Evolutionary conservation across 1,140 invertebrate genomes (phyloP), one percentile per base, ranked within the genome.

Genomic region (Lordiphosa mommai): DNA sequence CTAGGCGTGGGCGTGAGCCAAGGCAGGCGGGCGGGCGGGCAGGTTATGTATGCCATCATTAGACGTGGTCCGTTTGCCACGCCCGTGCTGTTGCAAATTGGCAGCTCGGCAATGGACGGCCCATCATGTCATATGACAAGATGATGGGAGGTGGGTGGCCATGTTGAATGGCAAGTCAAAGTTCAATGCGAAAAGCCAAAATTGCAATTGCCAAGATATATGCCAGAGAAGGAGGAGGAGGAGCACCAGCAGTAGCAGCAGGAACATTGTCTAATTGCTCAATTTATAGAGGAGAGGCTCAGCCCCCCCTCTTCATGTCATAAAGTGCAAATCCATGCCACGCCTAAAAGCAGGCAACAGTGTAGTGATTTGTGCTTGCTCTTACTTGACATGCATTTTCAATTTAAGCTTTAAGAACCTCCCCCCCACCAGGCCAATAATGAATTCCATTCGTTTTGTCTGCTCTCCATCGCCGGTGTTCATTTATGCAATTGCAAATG

Each of bases 1-100:
- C 48, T 40, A 52, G 52, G 43, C 36, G 53, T 53, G 33, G 47
- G 33, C 47, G 36, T 37, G 41, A 38, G 67, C 37, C 53, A 37
- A 37, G 60, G 47, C 29, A 37, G 49, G 48, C 17, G 33, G 38
- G 13, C 49, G 58, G 50, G 37, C 37, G 36, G 61, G 47, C 74
- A 69, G 68, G 76, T 77, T 84, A 84, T 82, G 67, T 82, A 84
- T 84, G 71, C 77, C 71, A 76, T 82, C 76, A 82, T 82, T 82
- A 82, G 76, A 84, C 71, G 61, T 84, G 76, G 71, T 84, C 67
- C 77, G 77, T 84, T 84, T 71, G 77, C 77, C 76, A 84, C 76
- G 72, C 76, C 76, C 77, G 71, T 74, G 47, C 70, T 59, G 71
- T 73, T 74, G 71, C 76, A 76, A 82, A 82, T 84, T 82, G 77